Base-by-base conservation (phyloP, 2,888 invertebrate species). In the Drosophila subquinaria region DNA sequence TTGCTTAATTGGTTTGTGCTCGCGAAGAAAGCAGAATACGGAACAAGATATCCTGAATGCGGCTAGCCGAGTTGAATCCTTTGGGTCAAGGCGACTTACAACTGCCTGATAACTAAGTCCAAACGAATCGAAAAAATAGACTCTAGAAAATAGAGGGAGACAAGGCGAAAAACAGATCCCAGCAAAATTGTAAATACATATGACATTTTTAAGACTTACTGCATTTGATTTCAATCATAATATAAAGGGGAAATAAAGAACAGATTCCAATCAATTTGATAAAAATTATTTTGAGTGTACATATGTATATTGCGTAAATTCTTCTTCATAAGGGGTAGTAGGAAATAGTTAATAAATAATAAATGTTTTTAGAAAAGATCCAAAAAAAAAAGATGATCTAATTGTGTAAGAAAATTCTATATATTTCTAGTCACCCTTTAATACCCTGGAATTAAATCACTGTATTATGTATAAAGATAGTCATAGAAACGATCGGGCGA, bases 1-100 rank as follows among this genome's bases (percentile, higher is more conserved):
- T 35, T 76, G 64, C 73, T 57, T 76, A 76, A 76, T 76, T 76
- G 73, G 73, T 64, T 72, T 61, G 77, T 45, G 30, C 53, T 67
- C 59, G 45, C 56, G 36, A 36, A 33, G 50, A 55, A 47, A 43
- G 42, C 33, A 11, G 40, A 47, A 51, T 64, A 48, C 35, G 51
- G 36, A 61, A 69, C 59, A 59, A 27, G 10, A 57, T 64, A 64
- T 68, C 43, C 63, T 48, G 61, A 59, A 64, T 64, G 59, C 27
- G 61, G 20, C 62, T 60, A 68, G 52, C 48, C 59, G n/a, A 56
- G 43, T 10, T 56, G 56, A 11, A 45, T 55, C 47, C 63, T 42
- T 64, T 43, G 55, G 52, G 55, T 56, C 59, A 63, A 76, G 59
- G 43, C 70, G 48, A 61, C 36, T 15, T 15, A 40, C 43, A 59